Base-by-base conservation (phyloP, 2,888 invertebrate species). In the Troides oblongomaculatus region DNA sequence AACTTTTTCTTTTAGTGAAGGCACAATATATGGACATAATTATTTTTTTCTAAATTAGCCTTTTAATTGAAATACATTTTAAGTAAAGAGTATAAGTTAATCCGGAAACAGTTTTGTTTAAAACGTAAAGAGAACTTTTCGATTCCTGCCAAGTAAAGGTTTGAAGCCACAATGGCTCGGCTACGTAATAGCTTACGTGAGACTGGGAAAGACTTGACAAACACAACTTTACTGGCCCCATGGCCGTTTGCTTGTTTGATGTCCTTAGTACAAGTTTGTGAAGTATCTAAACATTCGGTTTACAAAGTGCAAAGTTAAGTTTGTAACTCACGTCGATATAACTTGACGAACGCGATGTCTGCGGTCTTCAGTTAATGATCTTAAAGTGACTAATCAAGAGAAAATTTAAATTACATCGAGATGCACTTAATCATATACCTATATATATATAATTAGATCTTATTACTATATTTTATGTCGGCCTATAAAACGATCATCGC, bases 151-250 rank as follows among this genome's bases (percentile, higher is more conserved):
- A 59, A 77, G 75, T 76, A 77, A 73, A 76, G 21, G 23, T 23
- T 50, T 66, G 39, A 53, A 53, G 53, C 53, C 81, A 86, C 86
- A 87, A 85, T 86, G 83, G 74, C 70, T 46, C 46, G 1, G 80
- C 77, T 82, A 84, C 84, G 83, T 79, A 81, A 82, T 85, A 78
- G 77, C 71, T 76, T 77, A 76, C 84, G 84, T 86, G 85, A 69
- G 86, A 85, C 82, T 86, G 85, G 80, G 86, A 86, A 84, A 69
- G 39, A 36, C 60, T 66, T 66, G 36, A 62, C 46, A 43, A 36
- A 67, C 39, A 64, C 57, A 57, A n/a, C 23, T 36, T 18, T 61
- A 61, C 64, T 23, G 56, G n/a, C 18, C 25, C 10, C 12, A 58
- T 58, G 57, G 56, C 6, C 46, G 1, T 61, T 30, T 30, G 39